A percentile compares a stretch with the other conserved stretches of the same genome.
phyloP scores from a whole-genome alignment of 2,113 vertebrate genomes.

The Thomomys bottae region DNA sequence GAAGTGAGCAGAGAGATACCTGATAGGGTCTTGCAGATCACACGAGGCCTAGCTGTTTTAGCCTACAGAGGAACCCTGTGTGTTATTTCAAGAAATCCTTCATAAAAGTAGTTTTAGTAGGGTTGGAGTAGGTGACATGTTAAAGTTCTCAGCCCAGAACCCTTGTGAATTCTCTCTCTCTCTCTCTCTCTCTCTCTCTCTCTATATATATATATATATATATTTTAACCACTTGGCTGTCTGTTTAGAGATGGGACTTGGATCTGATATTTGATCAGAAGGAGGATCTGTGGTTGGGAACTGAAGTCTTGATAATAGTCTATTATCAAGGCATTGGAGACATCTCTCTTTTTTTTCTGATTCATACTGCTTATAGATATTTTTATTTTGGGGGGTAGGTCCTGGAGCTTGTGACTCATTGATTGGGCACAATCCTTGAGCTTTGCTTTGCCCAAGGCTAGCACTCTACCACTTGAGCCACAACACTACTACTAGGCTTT shows the following conservation, averaged over 20 bases:
- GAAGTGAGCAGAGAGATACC: background rate
- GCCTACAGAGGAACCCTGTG: background rate
- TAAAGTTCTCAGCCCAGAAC: background rate
- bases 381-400: slow-evolving; percentile 45
- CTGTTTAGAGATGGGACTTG: background rate
- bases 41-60: background rate
- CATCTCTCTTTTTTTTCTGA: background rate
- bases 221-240: background rate
- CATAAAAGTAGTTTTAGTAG: background rate
- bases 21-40: background rate
- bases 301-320: background rate
- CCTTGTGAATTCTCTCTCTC: slow-evolving; percentile 28
- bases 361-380: slow-evolving; percentile 34
- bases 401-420: too few relatives aligned
- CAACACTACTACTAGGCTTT: too few relatives aligned
- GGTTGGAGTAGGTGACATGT: background rate
- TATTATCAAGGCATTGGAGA: too few relatives aligned
- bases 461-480: too few relatives aligned
- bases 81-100: slow-evolving; percentile 29
- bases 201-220: too few relatives aligned
- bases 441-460: too few relatives aligned
- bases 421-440: too few relatives aligned
- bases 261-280: background rate
- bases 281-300: background rate
- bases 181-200: too few relatives aligned